Conservation (phyloP, 2,888 invertebrate genomes). For the Sympetrum striolatum region DNA sequence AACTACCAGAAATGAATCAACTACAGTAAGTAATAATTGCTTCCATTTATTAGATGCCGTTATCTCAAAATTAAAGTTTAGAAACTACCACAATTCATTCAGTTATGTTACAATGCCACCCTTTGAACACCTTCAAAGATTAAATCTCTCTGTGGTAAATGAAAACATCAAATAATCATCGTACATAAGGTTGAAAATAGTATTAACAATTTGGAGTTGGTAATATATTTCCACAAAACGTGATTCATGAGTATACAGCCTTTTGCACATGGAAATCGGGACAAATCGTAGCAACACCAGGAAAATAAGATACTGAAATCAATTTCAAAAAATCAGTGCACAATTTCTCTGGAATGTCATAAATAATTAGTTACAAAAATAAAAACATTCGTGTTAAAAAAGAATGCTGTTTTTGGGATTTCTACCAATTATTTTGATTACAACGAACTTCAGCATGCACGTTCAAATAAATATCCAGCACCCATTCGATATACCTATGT, state of each 20-base stretch:
- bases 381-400: constrained; percentile 19
- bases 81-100: too few species aligned
- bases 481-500: constrained; percentile 21
- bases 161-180: too few species aligned
- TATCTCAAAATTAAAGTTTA: too few species aligned
- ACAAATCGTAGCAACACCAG: not conserved
- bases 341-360: constrained; percentile 15
- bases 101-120: too few species aligned
- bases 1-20: too few species aligned
- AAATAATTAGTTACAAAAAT: constrained; percentile 41
- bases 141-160: too few species aligned
- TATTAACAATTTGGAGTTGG: not conserved
- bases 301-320: not conserved
- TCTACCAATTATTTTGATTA: constrained; percentile 8
- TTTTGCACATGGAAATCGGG: not conserved
- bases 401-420: not conserved
- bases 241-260: not conserved
- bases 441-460: constrained; percentile 18
- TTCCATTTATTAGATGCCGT: too few species aligned
- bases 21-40: too few species aligned
- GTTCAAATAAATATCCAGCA: constrained; percentile 36
- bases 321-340: not conserved
- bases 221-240: not conserved
- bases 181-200: not conserved
- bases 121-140: too few species aligned